Evolutionary conservation across 2,888 invertebrate species (phyloP).

Genomic region (Nebria brevicollis): DNA sequence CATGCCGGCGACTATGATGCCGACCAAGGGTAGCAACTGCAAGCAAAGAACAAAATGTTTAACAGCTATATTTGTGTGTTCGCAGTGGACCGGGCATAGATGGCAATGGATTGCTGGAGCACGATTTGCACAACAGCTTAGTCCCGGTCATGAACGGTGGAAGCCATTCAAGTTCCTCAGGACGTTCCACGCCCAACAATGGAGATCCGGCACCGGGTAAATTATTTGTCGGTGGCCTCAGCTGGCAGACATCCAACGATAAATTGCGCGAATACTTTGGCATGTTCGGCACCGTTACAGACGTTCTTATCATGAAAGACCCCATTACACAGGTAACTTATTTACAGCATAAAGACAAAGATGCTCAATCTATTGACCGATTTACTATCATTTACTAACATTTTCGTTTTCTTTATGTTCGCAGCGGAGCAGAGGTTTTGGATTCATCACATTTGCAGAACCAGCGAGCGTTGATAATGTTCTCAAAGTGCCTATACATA

Average conservation of each 20-base stretch:
- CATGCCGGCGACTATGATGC: conserved; percentile 51
- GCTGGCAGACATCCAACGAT: conserved; percentile 93
- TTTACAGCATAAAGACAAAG: neutral
- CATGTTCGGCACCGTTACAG: conserved; percentile 91
- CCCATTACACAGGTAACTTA: conserved; percentile 86
- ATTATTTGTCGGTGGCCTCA: conserved; percentile 89
- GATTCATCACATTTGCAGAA: conserved; percentile 94
- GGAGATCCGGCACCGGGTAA: conserved; percentile 83
- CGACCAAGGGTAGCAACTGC: conserved; percentile 55
- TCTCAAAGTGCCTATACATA: conserved; percentile 88
- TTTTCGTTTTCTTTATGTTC: conserved; percentile 55
- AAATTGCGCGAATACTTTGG: conserved; percentile 92
- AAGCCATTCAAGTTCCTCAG: conserved; percentile 74
- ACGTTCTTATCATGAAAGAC: conserved; percentile 94
- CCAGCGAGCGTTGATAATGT: conserved; percentile 91
- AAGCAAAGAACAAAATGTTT: conserved; percentile 51
- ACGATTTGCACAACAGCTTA: conserved; percentile 63
- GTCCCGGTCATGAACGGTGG: conserved; percentile 61
- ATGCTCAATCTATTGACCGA: neutral
- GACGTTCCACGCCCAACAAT: conserved; percentile 77
- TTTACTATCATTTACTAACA: neutral
- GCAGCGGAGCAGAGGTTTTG: conserved; percentile 93
- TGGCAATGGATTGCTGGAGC: conserved; percentile 64
- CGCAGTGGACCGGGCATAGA: conserved; percentile 66
- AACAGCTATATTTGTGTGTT: conserved; percentile 52